Percentiles rank a stretch among this genome's conserved stretches.
Conservation (phyloP, 2,113 vertebrate species). For the Semicossyphus pulcher region DNA sequence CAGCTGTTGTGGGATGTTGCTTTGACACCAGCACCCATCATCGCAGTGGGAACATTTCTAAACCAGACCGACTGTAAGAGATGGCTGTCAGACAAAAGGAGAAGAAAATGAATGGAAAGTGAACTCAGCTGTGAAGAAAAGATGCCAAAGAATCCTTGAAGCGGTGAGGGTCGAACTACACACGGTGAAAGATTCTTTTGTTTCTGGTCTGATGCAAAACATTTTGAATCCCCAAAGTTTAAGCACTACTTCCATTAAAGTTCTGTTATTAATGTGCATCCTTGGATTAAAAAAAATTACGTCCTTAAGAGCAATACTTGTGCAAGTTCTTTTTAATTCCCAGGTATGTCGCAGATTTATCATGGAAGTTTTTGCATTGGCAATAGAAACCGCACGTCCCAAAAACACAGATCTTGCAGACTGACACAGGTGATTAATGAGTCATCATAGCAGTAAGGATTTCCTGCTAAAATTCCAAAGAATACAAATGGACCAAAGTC, state of each 20-base stretch:
- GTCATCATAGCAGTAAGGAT: conserved; percentile 2
- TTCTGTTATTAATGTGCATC: conserved; percentile 1
- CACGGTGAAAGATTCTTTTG: not conserved
- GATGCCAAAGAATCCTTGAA: conserved; percentile 5
- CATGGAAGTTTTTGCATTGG: conserved; percentile 15
- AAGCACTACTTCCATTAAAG: not conserved
- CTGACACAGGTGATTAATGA: conserved; percentile 11
- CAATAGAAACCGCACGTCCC: conserved; percentile 24
- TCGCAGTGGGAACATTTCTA: conserved; percentile 49
- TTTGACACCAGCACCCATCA: conserved; percentile 44
- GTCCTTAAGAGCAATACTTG: conserved; percentile 5
- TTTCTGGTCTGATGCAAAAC: not conserved
- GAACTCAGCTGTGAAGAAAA: conserved; percentile 34
- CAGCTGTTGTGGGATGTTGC: conserved; percentile 55
- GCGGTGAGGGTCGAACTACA: conserved; percentile 13
- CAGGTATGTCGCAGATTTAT: conserved; percentile 22
- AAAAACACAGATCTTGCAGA: conserved; percentile 21
- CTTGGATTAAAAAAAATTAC: not conserved
- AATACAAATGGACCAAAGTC: conserved; percentile 19
- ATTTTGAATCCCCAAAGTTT: conserved; percentile 3
- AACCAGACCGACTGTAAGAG: conserved; percentile 25
- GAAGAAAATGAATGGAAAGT: conserved; percentile 18
- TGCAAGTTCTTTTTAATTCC: conserved; percentile 13
- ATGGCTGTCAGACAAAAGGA: conserved; percentile 33
- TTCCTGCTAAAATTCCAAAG: conserved; percentile 9